A percentile compares a stretch with the other conserved stretches of the same genome.
Evolutionary conservation across 2,888 invertebrate genomes (phyloP).

Genomic region (Platycnemis pennipes): DNA sequence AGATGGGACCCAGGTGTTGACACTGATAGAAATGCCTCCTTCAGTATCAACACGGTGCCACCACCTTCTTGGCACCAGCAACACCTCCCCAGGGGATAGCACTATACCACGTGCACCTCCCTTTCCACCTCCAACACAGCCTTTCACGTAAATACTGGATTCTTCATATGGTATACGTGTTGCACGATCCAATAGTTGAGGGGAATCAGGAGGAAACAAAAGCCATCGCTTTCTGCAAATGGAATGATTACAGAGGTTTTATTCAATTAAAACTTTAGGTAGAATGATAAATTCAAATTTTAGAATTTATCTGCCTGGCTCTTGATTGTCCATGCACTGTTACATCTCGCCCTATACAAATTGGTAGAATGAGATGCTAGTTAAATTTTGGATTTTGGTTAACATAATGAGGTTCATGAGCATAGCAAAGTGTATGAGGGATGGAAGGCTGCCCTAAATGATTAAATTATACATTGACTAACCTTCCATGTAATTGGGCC

Average conservation of each 20-base stretch:
- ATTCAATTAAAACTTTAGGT: no score
- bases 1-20: slow-evolving; percentile 90
- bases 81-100: slow-evolving; percentile 91
- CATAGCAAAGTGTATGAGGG: background rate
- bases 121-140: slow-evolving; percentile 73
- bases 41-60: slow-evolving; percentile 96
- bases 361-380: no score
- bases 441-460: background rate
- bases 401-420: background rate
- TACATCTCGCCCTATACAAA: no score
- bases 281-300: no score
- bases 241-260: background rate
- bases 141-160: slow-evolving; percentile 89
- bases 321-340: no score
- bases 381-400: no score
- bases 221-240: slow-evolving; percentile 91
- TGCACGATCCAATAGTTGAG: slow-evolving; percentile 84
- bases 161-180: slow-evolving; percentile 97
- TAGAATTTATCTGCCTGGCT: no score
- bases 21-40: slow-evolving; percentile 81
- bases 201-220: slow-evolving; percentile 88
- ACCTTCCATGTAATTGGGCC: slow-evolving; percentile 93
- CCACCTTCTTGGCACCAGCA: slow-evolving; percentile 95
- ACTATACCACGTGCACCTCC: slow-evolving; percentile 82
- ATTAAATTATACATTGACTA: slow-evolving; percentile 71